These are phyloP conservation scores for Leptopilina boulardi DNA, from an alignment of 1,140 invertebrate species.

Conservation along the genomic window DNA sequence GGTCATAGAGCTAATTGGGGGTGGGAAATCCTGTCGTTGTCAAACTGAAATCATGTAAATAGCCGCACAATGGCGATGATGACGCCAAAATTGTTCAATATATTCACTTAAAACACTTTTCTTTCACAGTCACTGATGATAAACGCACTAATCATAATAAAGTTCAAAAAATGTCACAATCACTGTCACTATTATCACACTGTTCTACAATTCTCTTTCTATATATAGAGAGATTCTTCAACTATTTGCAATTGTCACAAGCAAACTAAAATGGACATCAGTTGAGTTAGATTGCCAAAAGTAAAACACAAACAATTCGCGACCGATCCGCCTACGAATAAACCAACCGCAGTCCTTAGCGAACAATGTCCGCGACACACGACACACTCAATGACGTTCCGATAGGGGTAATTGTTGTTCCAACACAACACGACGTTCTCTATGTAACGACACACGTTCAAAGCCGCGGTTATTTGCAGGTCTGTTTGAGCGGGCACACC, in stretches of 20 bases:
- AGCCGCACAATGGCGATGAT: conserved; percentile 5
- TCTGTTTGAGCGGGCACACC: conserved; percentile 40
- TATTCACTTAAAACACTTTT: conserved; percentile 40
- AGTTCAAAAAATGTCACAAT: background rate
- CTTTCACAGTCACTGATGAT: conserved; percentile 15
- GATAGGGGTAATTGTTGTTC: conserved; percentile 61
- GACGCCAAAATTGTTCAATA: background rate
- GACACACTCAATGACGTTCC: conserved; percentile 54
- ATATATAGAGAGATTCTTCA: background rate
- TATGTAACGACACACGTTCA: conserved; percentile 52
- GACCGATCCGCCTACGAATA: background rate
- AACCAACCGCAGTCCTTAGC: conserved; percentile 20
- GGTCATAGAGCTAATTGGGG: conserved; percentile 68
- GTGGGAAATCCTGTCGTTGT: conserved; percentile 54
- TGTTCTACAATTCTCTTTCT: no score
- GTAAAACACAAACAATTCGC: conserved; percentile 32
- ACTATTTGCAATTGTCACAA: background rate
- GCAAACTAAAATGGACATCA: background rate
- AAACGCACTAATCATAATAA: no score
- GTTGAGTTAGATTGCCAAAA: background rate
- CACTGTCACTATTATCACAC: no score
- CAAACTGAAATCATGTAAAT: conserved; percentile 62
- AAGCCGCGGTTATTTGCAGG: conserved; percentile 43
- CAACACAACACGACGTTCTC: conserved; percentile 53
- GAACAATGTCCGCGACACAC: conserved; percentile 41